Evolutionary conservation across 2,797 vertebrate species (phyloP).

Genomic region (Parotocinclus haroldoi): DNA sequence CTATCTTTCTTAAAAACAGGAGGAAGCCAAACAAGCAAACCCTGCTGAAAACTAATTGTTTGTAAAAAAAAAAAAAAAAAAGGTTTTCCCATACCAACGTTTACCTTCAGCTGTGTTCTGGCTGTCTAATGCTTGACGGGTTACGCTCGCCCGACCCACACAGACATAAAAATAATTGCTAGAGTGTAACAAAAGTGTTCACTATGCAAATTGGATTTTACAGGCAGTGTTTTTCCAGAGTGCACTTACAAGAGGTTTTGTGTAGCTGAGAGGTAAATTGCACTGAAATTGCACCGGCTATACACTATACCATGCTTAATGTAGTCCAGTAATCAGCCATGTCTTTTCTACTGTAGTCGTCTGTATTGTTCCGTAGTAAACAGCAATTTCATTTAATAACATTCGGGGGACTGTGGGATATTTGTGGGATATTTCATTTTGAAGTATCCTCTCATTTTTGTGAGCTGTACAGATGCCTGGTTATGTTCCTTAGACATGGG

Average conservation of each 20-base stretch:
- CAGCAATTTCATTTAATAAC: conserved; percentile 1
- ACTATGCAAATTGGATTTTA: conserved; percentile 25
- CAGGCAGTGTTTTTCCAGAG: conserved; percentile 1
- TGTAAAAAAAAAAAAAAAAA: too few relatives aligned
- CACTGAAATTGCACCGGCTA: neutral
- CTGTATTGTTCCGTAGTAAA: conserved; percentile 9
- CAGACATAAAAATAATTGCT: conserved; percentile 20
- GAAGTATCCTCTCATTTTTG: too few relatives aligned
- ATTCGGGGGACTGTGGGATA: too few relatives aligned
- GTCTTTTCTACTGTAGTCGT: too few relatives aligned
- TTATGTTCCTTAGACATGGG: conserved; percentile 12
- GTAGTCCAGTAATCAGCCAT: neutral
- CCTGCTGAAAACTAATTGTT: conserved; percentile 20
- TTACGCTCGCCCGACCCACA: conserved; percentile 1
- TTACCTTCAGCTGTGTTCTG: conserved; percentile 12
- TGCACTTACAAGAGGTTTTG: neutral
- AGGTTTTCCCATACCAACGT: conserved; percentile 21
- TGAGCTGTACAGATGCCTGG: conserved; percentile 1
- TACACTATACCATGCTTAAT: neutral
- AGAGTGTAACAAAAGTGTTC: conserved; percentile 15
- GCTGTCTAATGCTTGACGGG: conserved; percentile 13
- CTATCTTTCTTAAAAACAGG: conserved; percentile 10
- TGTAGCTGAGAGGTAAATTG: too few relatives aligned
- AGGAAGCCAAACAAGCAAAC: conserved; percentile 13
- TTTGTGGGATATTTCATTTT: too few relatives aligned